These are phyloP conservation scores for Macrotis lagotis DNA, from an alignment of 2,113 vertebrate species.

Conservation along the genomic window DNA sequence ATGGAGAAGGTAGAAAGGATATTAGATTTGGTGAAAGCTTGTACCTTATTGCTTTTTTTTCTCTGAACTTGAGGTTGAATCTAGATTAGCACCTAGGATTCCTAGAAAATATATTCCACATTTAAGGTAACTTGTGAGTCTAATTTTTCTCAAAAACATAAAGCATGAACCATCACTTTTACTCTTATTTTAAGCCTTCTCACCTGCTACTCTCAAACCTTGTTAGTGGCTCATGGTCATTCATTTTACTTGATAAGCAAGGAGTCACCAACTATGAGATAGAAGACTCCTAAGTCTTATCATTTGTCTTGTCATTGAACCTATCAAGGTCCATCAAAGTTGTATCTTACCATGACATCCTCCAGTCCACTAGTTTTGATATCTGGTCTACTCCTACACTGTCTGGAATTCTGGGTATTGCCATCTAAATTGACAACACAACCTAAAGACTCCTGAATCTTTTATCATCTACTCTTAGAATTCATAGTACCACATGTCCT, in stretches of 20 bases:
- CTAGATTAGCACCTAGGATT: neutral
- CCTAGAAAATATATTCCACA: neutral
- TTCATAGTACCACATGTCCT: too few relatives aligned
- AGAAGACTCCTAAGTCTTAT: neutral
- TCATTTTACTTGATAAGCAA: neutral
- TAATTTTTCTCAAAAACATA: neutral
- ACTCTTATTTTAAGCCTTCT: neutral
- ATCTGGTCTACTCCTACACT: neutral
- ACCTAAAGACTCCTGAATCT: neutral
- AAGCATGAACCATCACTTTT: neutral
- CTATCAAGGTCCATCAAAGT: neutral
- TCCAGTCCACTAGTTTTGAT: neutral
- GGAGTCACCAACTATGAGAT: neutral
- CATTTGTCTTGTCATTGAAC: neutral
- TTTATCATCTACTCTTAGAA: too few relatives aligned
- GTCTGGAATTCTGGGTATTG: neutral
- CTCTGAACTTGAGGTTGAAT: conserved; percentile 33
- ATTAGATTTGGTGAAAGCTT: neutral
- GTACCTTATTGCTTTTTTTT: conserved; percentile 29
- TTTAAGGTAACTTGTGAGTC: neutral
- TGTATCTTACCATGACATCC: neutral
- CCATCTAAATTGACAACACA: neutral
- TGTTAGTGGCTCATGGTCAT: neutral
- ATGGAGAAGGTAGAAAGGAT: conserved; percentile 8
- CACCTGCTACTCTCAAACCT: neutral